Conservation (phyloP, 2,797 vertebrate species). For the Megalops cyprinoides region DNA sequence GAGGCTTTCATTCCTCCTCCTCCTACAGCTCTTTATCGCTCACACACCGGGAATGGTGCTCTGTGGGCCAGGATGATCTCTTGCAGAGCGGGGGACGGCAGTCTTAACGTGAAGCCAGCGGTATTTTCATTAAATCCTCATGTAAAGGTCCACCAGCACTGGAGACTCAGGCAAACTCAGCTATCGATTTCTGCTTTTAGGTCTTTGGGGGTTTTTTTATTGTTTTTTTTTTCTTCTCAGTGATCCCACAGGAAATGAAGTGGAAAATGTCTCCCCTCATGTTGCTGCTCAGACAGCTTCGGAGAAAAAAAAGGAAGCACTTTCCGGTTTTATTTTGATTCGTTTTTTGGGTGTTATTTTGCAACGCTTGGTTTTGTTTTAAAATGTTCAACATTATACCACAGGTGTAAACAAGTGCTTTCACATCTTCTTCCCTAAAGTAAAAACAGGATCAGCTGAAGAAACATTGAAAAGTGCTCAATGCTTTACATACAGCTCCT, state of each 20-base stretch:
- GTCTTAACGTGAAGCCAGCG: neutral
- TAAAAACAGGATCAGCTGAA: too few relatives aligned
- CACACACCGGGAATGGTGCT: neutral
- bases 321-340: neutral
- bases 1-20: too few relatives aligned
- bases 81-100: neutral
- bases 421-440: neutral
- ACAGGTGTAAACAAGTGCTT: slow-evolving; percentile 47
- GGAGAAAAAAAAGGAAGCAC: slow-evolving; percentile 55
- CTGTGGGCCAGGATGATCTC: too few relatives aligned
- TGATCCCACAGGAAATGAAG: slow-evolving; percentile 51
- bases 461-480: too few relatives aligned
- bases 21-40: too few relatives aligned
- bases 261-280: slow-evolving; percentile 53
- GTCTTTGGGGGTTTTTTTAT: slow-evolving; percentile 39
- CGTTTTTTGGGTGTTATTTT: slow-evolving; percentile 40
- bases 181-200: slow-evolving; percentile 56
- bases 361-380: slow-evolving; percentile 62
- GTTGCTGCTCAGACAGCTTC: slow-evolving; percentile 59
- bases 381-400: slow-evolving; percentile 67
- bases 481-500: too few relatives aligned
- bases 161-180: slow-evolving; percentile 60
- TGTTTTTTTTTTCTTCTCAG: slow-evolving; percentile 30
- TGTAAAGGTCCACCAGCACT: slow-evolving; percentile 37
- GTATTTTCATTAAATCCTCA: neutral